Percentiles rank a stretch among this genome's conserved stretches.
These are phyloP conservation scores for Epinephelus malabaricus DNA, from an alignment of 2,797 vertebrate species.

Conservation along the genomic window DNA sequence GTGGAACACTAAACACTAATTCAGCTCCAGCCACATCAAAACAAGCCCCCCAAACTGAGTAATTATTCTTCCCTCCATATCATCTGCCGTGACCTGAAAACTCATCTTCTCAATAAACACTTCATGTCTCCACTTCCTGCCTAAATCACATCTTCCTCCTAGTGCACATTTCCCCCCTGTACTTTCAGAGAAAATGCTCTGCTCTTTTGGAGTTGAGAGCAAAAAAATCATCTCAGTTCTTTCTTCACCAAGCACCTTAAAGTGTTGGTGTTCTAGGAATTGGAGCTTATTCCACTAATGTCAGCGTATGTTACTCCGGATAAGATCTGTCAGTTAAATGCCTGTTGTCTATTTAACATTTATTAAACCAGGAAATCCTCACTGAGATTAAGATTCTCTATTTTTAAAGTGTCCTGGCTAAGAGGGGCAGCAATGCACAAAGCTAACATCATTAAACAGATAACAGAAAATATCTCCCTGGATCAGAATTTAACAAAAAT, in stretches of 20 bases:
- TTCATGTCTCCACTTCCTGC: slow-evolving; percentile 63
- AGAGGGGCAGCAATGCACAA: not conserved
- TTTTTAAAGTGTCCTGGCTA: not conserved
- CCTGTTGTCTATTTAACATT: not conserved
- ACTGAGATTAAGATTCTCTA: not conserved
- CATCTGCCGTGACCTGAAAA: slow-evolving; percentile 74
- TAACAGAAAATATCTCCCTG: not conserved
- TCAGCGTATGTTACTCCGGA: slow-evolving; percentile 6
- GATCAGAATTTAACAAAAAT: slow-evolving; percentile 23
- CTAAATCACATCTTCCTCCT: slow-evolving; percentile 57
- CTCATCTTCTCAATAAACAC: slow-evolving; percentile 75
- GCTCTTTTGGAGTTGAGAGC: slow-evolving; percentile 30
- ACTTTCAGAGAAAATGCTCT: slow-evolving; percentile 52
- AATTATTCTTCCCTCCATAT: slow-evolving; percentile 73
- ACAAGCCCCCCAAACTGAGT: slow-evolving; percentile 68
- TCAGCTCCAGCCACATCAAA: slow-evolving; percentile 73
- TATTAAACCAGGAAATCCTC: slow-evolving; percentile 9
- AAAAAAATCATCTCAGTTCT: slow-evolving; percentile 6
- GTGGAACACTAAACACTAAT: slow-evolving; percentile 67
- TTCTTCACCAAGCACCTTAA: not conserved
- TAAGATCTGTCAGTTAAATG: slow-evolving; percentile 25
- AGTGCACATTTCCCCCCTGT: slow-evolving; percentile 42
- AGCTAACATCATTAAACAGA: slow-evolving; percentile 19
- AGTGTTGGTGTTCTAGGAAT: slow-evolving; percentile 4
- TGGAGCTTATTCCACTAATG: slow-evolving; percentile 24